Evolutionary conservation across 2,888 invertebrate species (phyloP).

Genomic region (Chloroclystis v-ata): DNA sequence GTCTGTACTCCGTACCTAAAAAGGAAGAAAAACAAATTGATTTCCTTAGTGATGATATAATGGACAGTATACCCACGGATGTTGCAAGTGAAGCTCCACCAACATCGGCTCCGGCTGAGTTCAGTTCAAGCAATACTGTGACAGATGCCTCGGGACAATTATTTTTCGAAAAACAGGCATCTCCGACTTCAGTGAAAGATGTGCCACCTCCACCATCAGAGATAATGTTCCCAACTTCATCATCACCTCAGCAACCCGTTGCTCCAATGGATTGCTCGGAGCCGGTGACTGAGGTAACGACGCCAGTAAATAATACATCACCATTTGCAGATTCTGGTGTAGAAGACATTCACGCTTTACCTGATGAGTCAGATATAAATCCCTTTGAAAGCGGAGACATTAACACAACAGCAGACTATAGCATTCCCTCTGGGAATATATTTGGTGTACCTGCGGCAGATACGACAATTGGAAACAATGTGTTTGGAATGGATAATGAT

Average conservation of each 20-base stretch:
- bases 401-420: constrained; percentile 31
- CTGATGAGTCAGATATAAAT: constrained; percentile 49
- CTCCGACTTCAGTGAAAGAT: constrained; percentile 8
- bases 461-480: constrained; percentile 31
- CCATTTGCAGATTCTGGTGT: constrained; percentile 50
- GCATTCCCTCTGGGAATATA: constrained; percentile 35
- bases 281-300: constrained; percentile 34
- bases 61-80: constrained; percentile 49
- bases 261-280: constrained; percentile 65
- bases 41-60: constrained; percentile 78
- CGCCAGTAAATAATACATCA: constrained; percentile 42
- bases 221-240: constrained; percentile 12
- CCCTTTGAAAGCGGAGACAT: constrained; percentile 51
- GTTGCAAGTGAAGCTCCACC: constrained; percentile 29
- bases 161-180: constrained; percentile 10
- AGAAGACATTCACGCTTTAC: constrained; percentile 34
- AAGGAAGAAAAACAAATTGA: constrained; percentile 71
- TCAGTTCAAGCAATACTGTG: constrained; percentile 31
- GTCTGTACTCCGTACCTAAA: constrained; percentile 73
- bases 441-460: constrained; percentile 44
- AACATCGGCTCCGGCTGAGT: constrained; percentile 7
- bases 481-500: constrained; percentile 30
- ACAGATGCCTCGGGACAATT: constrained; percentile 20
- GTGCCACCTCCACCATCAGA: constrained; percentile 14
- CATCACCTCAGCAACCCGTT: constrained; percentile 22